Percentiles rank a stretch among this genome's conserved stretches.
phyloP scores from a whole-genome alignment of 2,113 vertebrate genomes.

The Geococcyx californianus region DNA sequence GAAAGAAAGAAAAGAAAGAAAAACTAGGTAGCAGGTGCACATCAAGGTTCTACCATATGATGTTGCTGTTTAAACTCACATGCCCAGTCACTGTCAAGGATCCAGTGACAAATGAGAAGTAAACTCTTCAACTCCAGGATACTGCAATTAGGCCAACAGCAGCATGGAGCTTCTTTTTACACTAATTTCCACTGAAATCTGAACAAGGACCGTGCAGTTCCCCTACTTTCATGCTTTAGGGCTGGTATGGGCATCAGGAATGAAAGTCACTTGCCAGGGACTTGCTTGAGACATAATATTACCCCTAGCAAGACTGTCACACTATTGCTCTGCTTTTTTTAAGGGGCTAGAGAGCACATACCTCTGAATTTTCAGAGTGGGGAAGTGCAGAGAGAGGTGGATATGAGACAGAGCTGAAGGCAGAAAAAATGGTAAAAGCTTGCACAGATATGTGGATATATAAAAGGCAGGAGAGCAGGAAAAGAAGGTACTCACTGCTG shows the following conservation, averaged over 20 bases:
- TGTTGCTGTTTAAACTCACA: not conserved
- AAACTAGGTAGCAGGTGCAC: not conserved
- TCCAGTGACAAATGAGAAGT: not conserved
- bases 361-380: not conserved
- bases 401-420: not conserved
- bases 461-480: not conserved
- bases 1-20: not conserved
- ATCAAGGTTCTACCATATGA: not conserved
- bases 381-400: not conserved
- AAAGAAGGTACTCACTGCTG: not conserved
- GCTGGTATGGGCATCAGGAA: not conserved
- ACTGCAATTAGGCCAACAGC: not conserved
- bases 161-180: not conserved
- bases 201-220: not conserved
- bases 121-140: not conserved
- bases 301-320: not conserved
- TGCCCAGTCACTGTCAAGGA: not conserved
- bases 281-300: not conserved
- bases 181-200: not conserved
- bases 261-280: not conserved
- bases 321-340: not conserved
- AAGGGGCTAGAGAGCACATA: not conserved
- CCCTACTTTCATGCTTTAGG: not conserved
- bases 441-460: rapidly evolving
- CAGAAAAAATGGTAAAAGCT: not conserved